Evolutionary conservation across 2,113 vertebrate species (phyloP), one percentile per base, ranked within the genome.

Genomic region (Melospiza melodia): DNA sequence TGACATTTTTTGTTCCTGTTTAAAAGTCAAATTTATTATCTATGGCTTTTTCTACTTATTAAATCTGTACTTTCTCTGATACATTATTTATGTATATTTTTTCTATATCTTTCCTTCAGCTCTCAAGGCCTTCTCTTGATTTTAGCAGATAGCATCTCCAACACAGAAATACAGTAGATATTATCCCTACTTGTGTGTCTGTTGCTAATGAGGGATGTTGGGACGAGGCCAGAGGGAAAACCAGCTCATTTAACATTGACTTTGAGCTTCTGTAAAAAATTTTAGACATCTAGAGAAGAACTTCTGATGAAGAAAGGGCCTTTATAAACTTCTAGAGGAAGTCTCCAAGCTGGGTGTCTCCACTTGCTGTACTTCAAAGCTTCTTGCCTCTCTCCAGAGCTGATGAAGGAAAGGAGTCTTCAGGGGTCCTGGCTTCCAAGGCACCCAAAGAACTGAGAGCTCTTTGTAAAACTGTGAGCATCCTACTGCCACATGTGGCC

Each of bases 1-100:
- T 94, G 97, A 94, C 93, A 97, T 97, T 98, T 96, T 98, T 97
- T 97, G 94, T 97, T 97, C 93, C 82, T 95, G 87, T 94, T 94
- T 97, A 95, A 96, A 95, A 97, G 87, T 97, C 33, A 69, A 85
- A 93, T 97, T 97, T 96, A 91, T 94, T 96, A 94, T 97, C 95
- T 97, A 92, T 90, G 68, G 90, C 67, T 96, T 97, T 96, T 92
- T 73, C 89, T 95, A 86, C 80, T 94, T 97, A 96, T 97, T 97
- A 96, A 97, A 97, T 96, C 75, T 85, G 52, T 44, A 84, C 85
- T 94, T 96, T 94, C 75, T 97, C 35, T 89, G 74, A 83, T 96
- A 94, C 51, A 93, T 97, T 94, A 93, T 96, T 95, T 94, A 94
- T 96, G 75, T 37, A 68, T 87, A 59, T 94, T 88, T 95, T 97